Evolutionary conservation across 2,888 invertebrate species (phyloP), one percentile per base, ranked within the genome.

Genomic region (Dolichomitus sp.): DNA sequence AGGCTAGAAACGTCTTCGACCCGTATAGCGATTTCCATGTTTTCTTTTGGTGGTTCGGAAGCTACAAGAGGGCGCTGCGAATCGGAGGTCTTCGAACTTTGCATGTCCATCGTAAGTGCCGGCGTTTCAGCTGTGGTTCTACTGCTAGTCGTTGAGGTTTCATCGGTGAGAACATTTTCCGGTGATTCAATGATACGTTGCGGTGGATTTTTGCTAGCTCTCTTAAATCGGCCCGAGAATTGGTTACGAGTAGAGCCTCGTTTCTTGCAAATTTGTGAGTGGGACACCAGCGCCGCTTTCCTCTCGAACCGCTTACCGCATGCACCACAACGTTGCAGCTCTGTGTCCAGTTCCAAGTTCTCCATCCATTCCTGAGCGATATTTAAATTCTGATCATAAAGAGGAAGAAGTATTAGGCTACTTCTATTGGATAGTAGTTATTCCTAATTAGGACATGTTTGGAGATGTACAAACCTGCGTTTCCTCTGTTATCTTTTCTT

Each of bases 241-340:
- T 88, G 88, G 88, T 94, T 94, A 83, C 94, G 94, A 1, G 94
- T 93, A 6, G 4, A 50, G 30, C 7, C 93, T 59, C 95, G 94
- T 83, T 95, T 95, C 83, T 94, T 95, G 92, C 97, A 97, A 75
- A 95, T 96, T 90, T 96, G 95, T 50, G 96, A 95, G 94, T 97
- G 97, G 23, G 97, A 96, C 6, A 95, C 95, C 4, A 97, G 94
- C 2, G 97, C 97, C 12, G 97, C 97, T 85, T 96, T 96, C 0
- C 97, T 95, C 90, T 97, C 97, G 90, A 97, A 97, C 79, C 95
- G 94, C 86, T 96, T 96, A 0, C 96, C 96, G 91, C 97, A 97
- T n/a, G 95, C 96, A 23, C 95, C 96, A 90, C 96, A 96, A 91
- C 95, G 96, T 90, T 87, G 96, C 94, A 96, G 90, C 85, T 95